Evolutionary conservation across 2,113 vertebrate genomes (phyloP).

Genomic region (Erythrolamprus reginae): DNA sequence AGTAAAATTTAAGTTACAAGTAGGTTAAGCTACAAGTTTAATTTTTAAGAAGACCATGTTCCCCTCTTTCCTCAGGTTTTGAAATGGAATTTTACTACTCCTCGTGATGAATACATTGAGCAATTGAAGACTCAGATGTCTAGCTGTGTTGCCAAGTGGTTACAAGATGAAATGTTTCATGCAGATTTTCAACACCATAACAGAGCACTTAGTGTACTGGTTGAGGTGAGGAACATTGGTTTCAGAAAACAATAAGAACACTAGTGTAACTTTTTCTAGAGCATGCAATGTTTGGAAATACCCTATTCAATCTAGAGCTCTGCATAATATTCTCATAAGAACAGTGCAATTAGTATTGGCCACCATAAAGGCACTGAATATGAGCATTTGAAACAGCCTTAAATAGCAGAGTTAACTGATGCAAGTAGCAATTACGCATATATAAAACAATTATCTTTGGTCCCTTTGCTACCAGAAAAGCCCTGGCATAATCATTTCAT

Average conservation of each 20-base stretch:
- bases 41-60: background rate
- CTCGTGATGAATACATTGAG: conserved; percentile 94
- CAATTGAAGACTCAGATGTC: conserved; percentile 96
- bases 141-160: conserved; percentile 88
- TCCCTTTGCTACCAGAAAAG: background rate
- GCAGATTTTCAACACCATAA: conserved; percentile 96
- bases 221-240: conserved; percentile 76
- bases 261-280: background rate
- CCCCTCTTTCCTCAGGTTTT: conserved; percentile 71
- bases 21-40: background rate
- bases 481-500: background rate
- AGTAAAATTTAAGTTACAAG: background rate
- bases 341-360: background rate
- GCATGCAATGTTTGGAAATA: background rate
- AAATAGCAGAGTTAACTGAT: background rate
- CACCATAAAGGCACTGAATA: background rate
- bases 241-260: background rate
- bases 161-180: conserved; percentile 96
- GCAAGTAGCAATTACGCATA: background rate
- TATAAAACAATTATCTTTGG: background rate
- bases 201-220: conserved; percentile 89
- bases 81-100: conserved; percentile 96
- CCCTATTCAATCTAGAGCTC: background rate
- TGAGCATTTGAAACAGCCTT: background rate
- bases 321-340: background rate